Conservation (phyloP, 2,113 vertebrate species). For the Alaudala cheleensis region DNA sequence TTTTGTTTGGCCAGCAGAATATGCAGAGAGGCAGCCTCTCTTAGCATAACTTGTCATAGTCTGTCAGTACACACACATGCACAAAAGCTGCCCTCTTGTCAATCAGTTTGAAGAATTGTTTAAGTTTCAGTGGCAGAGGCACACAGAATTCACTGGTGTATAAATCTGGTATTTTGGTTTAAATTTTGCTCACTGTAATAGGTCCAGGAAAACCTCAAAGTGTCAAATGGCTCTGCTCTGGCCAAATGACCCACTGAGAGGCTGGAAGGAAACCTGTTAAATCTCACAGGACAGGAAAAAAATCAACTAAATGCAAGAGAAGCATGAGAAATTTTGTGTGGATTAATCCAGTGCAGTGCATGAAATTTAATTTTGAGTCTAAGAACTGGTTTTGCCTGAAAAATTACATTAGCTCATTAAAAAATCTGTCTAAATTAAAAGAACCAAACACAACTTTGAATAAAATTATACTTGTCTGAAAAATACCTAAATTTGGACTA, state of each 20-base stretch:
- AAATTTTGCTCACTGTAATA: background rate
- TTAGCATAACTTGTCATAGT: too few species aligned
- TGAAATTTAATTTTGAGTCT: background rate
- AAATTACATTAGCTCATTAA: background rate
- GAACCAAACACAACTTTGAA: background rate
- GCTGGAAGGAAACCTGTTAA: background rate
- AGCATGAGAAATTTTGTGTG: background rate
- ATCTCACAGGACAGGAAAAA: background rate
- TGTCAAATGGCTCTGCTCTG: background rate
- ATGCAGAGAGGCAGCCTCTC: background rate
- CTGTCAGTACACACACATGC: background rate
- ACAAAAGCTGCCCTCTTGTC: background rate
- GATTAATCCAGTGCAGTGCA: background rate
- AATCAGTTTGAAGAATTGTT: background rate
- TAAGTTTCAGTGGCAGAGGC: background rate
- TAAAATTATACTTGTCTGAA: background rate
- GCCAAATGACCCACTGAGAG: background rate
- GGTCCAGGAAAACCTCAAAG: background rate
- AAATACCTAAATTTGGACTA: background rate
- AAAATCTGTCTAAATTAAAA: background rate
- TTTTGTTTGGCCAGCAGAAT: background rate
- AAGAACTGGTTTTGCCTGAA: background rate
- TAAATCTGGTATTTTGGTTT: background rate
- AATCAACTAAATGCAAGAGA: background rate
- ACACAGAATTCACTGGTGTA: background rate